Evolutionary conservation across 2,797 vertebrate genomes (phyloP).

Genomic region (Acropternis orthonyx): DNA sequence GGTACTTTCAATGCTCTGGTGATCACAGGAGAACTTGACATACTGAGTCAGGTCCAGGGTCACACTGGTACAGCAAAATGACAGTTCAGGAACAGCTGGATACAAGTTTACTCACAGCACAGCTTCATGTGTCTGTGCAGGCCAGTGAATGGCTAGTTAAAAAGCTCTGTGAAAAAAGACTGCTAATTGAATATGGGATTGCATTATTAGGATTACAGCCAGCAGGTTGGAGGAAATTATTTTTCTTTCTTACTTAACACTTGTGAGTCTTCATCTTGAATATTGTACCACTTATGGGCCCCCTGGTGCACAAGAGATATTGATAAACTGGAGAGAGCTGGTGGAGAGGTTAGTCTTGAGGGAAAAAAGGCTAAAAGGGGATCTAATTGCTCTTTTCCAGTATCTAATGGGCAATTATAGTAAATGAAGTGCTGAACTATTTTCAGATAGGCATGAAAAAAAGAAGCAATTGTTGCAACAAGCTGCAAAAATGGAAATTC

Average conservation of each 20-base stretch:
- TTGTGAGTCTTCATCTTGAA: neutral
- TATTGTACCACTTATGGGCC: neutral
- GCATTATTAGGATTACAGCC: neutral
- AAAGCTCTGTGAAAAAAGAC: neutral
- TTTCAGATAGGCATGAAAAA: neutral
- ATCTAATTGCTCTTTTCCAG: neutral
- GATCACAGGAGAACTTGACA: neutral
- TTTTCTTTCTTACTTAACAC: neutral
- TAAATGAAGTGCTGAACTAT: neutral
- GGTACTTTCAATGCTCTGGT: neutral
- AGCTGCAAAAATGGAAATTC: neutral
- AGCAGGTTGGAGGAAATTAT: neutral
- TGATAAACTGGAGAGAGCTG: neutral
- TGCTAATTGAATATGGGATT: neutral
- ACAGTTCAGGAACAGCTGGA: neutral
- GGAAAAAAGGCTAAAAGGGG: neutral
- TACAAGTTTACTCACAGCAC: neutral
- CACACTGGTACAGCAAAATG: neutral
- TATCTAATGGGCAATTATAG: neutral
- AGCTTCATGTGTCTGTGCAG: fast-evolving
- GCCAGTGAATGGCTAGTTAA: neutral
- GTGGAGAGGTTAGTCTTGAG: neutral
- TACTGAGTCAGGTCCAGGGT: neutral
- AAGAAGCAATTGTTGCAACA: neutral
- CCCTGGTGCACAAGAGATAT: neutral